Conservation (phyloP, 2,888 invertebrate genomes). For the Standfussiana lucernea region DNA sequence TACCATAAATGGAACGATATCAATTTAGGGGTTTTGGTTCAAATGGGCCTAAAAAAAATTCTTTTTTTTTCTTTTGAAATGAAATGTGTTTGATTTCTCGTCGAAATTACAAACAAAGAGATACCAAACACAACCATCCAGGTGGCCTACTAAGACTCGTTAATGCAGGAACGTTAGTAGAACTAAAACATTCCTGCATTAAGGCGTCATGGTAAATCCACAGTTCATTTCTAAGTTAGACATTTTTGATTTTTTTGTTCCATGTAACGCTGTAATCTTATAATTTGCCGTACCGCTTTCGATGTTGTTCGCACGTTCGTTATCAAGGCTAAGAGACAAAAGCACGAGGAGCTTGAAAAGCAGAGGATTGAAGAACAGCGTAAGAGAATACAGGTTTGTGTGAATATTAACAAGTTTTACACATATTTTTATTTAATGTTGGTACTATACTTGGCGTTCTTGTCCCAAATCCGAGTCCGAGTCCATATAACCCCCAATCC, state of each 20-base stretch:
- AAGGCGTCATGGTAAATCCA: no score
- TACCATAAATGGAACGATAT: neutral
- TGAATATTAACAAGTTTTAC: neutral
- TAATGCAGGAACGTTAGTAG: no score
- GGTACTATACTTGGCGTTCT: neutral
- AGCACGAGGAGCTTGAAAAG: constrained; percentile 96
- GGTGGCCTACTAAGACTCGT: no score
- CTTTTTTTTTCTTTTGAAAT: neutral
- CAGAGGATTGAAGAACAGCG: constrained; percentile 96
- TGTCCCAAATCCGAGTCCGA: no score
- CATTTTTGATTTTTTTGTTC: constrained; percentile 81
- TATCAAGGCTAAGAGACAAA: constrained; percentile 95
- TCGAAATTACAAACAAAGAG: neutral
- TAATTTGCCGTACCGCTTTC: constrained; percentile 90
- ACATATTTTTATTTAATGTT: neutral
- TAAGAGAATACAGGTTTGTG: constrained; percentile 95
- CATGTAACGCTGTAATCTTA: constrained; percentile 85
- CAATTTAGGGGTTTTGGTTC: neutral
- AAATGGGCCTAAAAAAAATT: neutral
- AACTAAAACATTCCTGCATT: no score
- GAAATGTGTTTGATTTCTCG: constrained; percentile 42
- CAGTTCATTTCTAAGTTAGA: constrained; percentile 49
- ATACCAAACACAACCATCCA: constrained; percentile 43
- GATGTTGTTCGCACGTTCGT: constrained; percentile 87
- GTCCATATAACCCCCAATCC: no score